Conservation (phyloP, 2,113 vertebrate species). For the Tetrao urogallus region DNA sequence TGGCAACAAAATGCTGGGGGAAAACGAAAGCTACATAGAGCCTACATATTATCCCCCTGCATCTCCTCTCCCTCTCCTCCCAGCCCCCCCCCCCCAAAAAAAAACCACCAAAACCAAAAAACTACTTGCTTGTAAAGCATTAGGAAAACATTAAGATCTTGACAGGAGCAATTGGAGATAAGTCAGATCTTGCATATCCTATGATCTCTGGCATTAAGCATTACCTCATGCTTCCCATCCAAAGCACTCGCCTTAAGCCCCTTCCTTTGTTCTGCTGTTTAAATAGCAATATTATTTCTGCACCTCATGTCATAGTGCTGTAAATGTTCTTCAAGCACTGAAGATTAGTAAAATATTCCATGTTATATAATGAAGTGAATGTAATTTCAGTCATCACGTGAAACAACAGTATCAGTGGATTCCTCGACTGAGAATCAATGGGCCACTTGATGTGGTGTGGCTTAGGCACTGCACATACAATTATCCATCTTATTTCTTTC, state of each 20-base stretch:
- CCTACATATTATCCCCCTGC: neutral
- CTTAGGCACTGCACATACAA: neutral
- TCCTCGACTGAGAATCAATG: neutral
- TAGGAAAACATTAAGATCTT: neutral
- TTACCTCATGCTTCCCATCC: neutral
- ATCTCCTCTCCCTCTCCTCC: neutral
- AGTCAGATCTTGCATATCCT: constrained; percentile 28
- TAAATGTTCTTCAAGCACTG: neutral
- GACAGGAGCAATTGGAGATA: neutral
- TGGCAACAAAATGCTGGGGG: neutral
- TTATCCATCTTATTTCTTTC: neutral
- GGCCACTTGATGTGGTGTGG: neutral
- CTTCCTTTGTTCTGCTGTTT: neutral
- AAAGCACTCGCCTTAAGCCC: neutral
- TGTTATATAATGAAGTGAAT: neutral
- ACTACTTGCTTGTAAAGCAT: neutral
- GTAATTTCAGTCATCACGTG: neutral
- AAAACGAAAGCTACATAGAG: constrained; percentile 17
- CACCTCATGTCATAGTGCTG: neutral
- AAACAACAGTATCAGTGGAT: neutral
- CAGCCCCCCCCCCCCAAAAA: too few relatives aligned
- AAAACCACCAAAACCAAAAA: neutral
- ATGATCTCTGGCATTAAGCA: neutral
- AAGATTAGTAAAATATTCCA: neutral
- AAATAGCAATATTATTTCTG: neutral